Conservation (phyloP, 2,113 vertebrate species). For the Morone saxatilis region DNA sequence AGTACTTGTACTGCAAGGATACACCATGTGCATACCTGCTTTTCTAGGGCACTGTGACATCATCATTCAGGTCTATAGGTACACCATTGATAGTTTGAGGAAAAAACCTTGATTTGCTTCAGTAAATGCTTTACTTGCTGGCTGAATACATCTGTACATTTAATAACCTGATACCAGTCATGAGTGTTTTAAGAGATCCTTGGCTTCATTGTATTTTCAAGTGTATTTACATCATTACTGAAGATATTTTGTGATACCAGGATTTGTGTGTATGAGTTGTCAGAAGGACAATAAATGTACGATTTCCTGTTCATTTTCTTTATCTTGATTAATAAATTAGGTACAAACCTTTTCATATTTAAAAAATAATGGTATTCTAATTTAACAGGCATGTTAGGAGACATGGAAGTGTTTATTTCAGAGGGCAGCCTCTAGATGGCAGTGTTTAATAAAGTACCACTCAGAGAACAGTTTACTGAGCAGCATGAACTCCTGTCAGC, state of each 20-base stretch:
- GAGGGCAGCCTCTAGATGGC: conserved; percentile 69
- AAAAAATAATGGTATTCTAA: background rate
- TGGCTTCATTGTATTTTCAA: conserved; percentile 45
- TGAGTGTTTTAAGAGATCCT: conserved; percentile 44
- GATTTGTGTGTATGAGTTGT: conserved; percentile 48
- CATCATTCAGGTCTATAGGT: conserved; percentile 62
- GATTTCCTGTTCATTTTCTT: conserved; percentile 42
- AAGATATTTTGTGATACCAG: conserved; percentile 62
- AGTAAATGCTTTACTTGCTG: conserved; percentile 64
- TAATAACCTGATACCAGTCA: conserved; percentile 36
- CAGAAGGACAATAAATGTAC: conserved; percentile 56
- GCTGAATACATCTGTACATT: conserved; percentile 56
- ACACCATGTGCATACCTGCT: conserved; percentile 58
- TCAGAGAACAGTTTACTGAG: conserved; percentile 26
- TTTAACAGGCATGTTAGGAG: background rate
- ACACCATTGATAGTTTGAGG: conserved; percentile 25
- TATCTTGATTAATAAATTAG: conserved; percentile 20
- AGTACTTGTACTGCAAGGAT: conserved; percentile 42
- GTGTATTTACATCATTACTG: conserved; percentile 40
- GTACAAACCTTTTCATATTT: background rate
- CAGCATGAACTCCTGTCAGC: conserved; percentile 34
- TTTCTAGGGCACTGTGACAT: conserved; percentile 70
- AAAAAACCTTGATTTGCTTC: conserved; percentile 53
- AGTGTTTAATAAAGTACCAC: conserved; percentile 63
- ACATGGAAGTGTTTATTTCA: background rate